These are phyloP conservation scores for Rhopalosiphum maidis DNA, from an alignment of 1,140 invertebrate species.

Conservation along the genomic window DNA sequence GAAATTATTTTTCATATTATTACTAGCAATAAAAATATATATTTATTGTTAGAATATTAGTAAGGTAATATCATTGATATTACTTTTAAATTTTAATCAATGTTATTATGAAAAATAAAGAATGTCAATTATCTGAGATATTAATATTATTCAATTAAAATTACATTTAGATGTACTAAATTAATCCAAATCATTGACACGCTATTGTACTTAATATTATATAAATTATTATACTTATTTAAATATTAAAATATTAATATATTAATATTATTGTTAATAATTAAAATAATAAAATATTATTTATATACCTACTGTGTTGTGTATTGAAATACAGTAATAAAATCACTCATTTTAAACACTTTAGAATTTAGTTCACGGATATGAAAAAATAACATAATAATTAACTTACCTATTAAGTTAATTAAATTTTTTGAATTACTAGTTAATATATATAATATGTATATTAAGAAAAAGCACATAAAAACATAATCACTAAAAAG, in stretches of 20 bases:
- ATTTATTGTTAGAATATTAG: not conserved
- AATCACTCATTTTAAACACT: not conserved
- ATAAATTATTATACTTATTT: not conserved
- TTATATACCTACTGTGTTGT: slow-evolving; percentile 8
- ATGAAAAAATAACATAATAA: not conserved
- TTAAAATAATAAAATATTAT: not conserved
- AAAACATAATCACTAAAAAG: not conserved
- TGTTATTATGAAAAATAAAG: not conserved
- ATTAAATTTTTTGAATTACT: not conserved
- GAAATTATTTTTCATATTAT: not conserved
- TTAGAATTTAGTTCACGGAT: not conserved
- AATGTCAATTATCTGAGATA: not conserved
- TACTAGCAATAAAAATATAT: not conserved
- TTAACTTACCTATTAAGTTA: not conserved
- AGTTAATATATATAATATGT: not conserved
- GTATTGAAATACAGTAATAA: not conserved
- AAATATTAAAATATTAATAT: not conserved
- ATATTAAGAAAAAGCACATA: not conserved
- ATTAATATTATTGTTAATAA: no score
- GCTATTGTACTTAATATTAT: not conserved
- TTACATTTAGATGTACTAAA: not conserved
- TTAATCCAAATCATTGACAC: not conserved
- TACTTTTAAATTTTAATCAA: not conserved
- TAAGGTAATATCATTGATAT: not conserved
- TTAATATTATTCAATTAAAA: not conserved